These are phyloP conservation scores for Tamias sibiricus DNA, from an alignment of 2,113 vertebrate genomes.

Conservation along the genomic window DNA sequence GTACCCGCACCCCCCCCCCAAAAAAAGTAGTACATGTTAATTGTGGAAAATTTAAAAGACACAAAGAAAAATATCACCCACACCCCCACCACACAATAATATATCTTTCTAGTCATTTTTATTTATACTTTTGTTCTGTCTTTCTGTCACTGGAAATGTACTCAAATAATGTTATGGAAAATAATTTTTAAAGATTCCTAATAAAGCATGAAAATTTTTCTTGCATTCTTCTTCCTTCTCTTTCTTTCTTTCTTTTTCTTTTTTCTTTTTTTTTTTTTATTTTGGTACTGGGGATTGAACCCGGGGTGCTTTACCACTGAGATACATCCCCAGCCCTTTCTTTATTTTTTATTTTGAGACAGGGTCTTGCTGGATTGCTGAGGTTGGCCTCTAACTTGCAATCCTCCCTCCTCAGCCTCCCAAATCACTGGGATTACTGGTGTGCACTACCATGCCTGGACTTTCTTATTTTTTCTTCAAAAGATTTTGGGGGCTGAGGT, in stretches of 20 bases:
- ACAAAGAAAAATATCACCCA: neutral
- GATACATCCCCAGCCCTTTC: no score
- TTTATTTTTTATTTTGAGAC: neutral
- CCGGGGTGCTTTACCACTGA: no score
- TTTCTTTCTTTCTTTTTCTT: neutral
- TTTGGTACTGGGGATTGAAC: no score
- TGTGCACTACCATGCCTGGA: no score
- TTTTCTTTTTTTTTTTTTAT: no score
- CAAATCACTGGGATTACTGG: no score
- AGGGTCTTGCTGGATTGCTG: neutral
- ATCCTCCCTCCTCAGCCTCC: no score
- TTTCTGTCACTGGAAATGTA: constrained; percentile 16
- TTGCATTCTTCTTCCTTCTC: neutral
- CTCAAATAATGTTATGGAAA: constrained; percentile 32
- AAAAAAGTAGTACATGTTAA: neutral
- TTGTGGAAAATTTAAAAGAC: neutral
- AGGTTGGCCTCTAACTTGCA: no score
- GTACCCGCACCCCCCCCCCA: fast-evolving
- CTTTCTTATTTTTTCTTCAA: neutral
- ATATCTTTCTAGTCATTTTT: neutral
- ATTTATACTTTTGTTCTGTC: neutral
- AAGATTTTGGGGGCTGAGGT: no score
- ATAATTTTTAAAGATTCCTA: constrained; percentile 17
- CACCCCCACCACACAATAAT: neutral
- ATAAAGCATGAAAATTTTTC: neutral